A percentile compares a stretch with the other conserved stretches of the same genome.
phyloP scores from a whole-genome alignment of 2,888 invertebrate species.

The Willowsia nigromaculata region DNA sequence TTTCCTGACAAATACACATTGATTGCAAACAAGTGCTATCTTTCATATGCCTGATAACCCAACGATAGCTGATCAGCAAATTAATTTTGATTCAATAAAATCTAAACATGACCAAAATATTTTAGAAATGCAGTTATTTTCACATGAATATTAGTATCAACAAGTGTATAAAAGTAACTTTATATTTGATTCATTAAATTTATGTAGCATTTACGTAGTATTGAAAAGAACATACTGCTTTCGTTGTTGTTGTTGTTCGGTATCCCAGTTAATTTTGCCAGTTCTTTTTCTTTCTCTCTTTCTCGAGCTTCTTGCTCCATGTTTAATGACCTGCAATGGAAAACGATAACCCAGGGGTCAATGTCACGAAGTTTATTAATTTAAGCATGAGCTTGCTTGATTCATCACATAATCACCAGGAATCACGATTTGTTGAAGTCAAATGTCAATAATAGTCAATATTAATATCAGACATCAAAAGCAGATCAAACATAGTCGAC shows the following conservation, averaged over 20 bases:
- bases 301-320: conserved; percentile 97
- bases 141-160: no score
- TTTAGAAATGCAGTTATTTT: no score
- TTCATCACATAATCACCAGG: neutral
- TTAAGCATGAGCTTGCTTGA: neutral
- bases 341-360: conserved; percentile 44
- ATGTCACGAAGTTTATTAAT: conserved; percentile 22
- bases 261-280: conserved; percentile 85
- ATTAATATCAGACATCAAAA: neutral
- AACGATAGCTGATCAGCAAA: no score
- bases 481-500: neutral
- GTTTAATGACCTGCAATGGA: conserved; percentile 90
- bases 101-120: no score
- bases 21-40: no score
- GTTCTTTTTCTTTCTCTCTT: conserved; percentile 87
- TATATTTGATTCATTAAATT: neutral
- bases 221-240: conserved; percentile 80
- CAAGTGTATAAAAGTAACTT: neutral
- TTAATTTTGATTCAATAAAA: no score
- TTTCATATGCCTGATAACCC: no score
- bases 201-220: neutral
- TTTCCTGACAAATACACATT: no score
- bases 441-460: neutral
- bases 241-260: conserved; percentile 82
- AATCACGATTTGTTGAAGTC: neutral